phyloP scores from a whole-genome alignment of 2,888 invertebrate genomes.

The Diplolepis rosae region DNA sequence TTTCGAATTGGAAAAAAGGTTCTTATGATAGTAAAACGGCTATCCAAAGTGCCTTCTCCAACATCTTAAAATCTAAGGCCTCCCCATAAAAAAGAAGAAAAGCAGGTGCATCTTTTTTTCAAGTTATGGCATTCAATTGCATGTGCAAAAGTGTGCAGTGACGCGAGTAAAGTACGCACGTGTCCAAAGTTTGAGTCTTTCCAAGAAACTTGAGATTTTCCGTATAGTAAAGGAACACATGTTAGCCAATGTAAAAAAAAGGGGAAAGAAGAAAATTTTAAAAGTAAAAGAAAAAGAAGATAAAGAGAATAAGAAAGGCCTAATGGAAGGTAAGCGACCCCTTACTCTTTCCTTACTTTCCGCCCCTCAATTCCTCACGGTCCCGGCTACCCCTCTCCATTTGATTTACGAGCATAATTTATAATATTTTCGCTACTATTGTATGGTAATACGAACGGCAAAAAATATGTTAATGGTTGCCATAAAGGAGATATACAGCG shows the following conservation, averaged over 20 bases:
- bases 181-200: not conserved
- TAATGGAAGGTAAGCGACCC: slow-evolving; percentile 30
- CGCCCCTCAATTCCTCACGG: slow-evolving; percentile 24
- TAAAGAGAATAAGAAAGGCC: not conserved
- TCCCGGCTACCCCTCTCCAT: slow-evolving; percentile 44
- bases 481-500: slow-evolving; percentile 72
- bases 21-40: too few relatives aligned
- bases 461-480: slow-evolving; percentile 73
- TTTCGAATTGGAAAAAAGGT: too few relatives aligned
- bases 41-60: not conserved
- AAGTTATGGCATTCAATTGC: not conserved
- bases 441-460: slow-evolving; percentile 72
- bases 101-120: slow-evolving; percentile 1
- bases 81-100: not conserved
- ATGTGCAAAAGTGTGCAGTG: not conserved
- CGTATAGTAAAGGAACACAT: slow-evolving; percentile 3
- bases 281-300: slow-evolving; percentile 16
- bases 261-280: not conserved
- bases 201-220: not conserved
- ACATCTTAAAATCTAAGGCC: not conserved
- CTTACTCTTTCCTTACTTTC: slow-evolving; percentile 33
- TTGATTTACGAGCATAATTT: slow-evolving; percentile 72
- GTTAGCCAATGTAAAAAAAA: slow-evolving; percentile 2
- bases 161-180: slow-evolving; percentile 10
- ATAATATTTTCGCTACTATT: slow-evolving; percentile 73